phyloP scores from a whole-genome alignment of 1,140 invertebrate genomes.

The Hyles euphorbiae region DNA sequence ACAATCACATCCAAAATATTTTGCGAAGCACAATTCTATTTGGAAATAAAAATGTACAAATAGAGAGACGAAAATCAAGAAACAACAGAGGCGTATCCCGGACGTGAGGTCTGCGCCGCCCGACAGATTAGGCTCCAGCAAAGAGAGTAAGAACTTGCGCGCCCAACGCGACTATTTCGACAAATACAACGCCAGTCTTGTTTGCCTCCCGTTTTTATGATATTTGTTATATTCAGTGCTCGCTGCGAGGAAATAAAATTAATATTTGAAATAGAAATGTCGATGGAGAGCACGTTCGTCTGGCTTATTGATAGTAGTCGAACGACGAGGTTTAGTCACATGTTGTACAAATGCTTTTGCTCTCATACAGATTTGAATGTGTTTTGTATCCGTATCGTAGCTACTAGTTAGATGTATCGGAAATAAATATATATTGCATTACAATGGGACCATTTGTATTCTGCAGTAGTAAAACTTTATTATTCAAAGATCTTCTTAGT shows the following conservation, averaged over 20 bases:
- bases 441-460: too few relatives aligned
- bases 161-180: constrained; percentile 49
- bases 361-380: too few relatives aligned
- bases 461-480: too few relatives aligned
- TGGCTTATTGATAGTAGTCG: constrained; percentile 2
- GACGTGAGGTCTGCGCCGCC: constrained; percentile 50
- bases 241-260: constrained; percentile 34
- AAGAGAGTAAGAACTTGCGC: constrained; percentile 60
- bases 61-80: constrained; percentile 44
- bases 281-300: constrained; percentile 29
- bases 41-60: constrained; percentile 4
- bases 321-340: too few relatives aligned
- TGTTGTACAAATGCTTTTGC: too few relatives aligned
- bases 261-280: constrained; percentile 32
- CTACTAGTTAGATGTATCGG: too few relatives aligned
- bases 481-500: too few relatives aligned
- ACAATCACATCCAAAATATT: too few relatives aligned
- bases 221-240: constrained; percentile 43
- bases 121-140: constrained; percentile 54
- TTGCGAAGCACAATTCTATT: too few relatives aligned
- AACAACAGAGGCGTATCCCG: constrained; percentile 54
- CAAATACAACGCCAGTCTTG: constrained; percentile 57
- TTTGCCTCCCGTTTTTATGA: constrained; percentile 68
- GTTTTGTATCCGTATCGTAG: too few relatives aligned
- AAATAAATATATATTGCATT: too few relatives aligned